A percentile compares a stretch with the other conserved stretches of the same genome.
phyloP scores from a whole-genome alignment of 2,797 vertebrate species.

The Pantherophis alleghaniensis region DNA sequence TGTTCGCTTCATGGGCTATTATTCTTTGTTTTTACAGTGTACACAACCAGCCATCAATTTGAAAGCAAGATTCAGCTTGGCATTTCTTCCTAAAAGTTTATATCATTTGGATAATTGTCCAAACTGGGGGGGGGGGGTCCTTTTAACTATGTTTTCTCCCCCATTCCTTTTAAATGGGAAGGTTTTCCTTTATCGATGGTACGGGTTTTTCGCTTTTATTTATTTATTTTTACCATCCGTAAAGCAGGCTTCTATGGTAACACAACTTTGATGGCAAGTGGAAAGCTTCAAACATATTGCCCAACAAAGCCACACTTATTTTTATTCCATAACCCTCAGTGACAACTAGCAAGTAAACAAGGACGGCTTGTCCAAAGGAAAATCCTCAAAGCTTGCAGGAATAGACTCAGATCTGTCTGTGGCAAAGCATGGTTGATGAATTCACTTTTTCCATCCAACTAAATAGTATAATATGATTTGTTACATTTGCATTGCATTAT shows the following conservation, averaged over 20 bases:
- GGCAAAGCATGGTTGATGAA: background rate
- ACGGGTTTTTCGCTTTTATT: background rate
- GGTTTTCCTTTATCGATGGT: background rate
- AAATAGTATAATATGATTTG: background rate
- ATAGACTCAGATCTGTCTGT: background rate
- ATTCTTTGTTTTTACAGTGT: background rate
- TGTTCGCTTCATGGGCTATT: conserved; percentile 6
- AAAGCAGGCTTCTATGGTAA: background rate
- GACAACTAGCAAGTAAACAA: background rate
- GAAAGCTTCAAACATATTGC: background rate
- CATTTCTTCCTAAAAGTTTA: background rate
- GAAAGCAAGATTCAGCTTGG: background rate
- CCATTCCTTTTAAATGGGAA: background rate
- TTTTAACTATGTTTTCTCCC: background rate
- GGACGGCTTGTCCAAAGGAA: background rate
- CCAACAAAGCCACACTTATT: background rate
- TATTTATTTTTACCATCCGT: background rate
- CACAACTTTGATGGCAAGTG: background rate
- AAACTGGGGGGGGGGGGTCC: background rate
- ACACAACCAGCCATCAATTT: conserved; percentile 4
- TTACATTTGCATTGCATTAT: background rate
- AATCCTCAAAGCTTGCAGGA: background rate
- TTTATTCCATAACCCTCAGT: background rate
- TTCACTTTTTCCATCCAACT: background rate
- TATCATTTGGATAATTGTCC: background rate